phyloP scores from a whole-genome alignment of 2,888 invertebrate species.

The Tipula confusa region DNA sequence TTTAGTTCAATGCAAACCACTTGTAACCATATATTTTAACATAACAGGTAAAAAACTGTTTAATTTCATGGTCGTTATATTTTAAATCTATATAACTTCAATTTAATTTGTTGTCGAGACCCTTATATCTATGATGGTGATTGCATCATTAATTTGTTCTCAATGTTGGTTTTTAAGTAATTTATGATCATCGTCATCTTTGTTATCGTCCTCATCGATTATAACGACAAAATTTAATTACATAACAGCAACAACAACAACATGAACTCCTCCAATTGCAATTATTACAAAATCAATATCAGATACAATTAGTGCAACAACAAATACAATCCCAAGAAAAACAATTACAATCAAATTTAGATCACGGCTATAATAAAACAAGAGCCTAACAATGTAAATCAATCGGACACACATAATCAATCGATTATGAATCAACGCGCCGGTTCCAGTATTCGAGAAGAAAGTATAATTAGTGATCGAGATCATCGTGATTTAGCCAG shows the following conservation, averaged over 20 bases:
- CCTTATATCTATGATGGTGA: not conserved
- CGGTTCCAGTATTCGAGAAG: slow-evolving; percentile 26
- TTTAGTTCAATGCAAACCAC: not conserved
- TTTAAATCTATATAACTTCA: not conserved
- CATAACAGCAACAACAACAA: slow-evolving; percentile 33
- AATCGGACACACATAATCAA: slow-evolving; percentile 53
- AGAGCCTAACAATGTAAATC: slow-evolving; percentile 50
- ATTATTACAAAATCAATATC: slow-evolving; percentile 40
- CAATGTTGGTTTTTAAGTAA: too few species aligned
- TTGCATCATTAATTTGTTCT: not conserved
- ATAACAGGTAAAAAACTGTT: not conserved
- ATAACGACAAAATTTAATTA: slow-evolving; percentile 36
- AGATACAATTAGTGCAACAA: slow-evolving; percentile 35
- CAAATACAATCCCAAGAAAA: slow-evolving; percentile 36
- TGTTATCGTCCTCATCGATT: not conserved
- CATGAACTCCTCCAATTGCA: slow-evolving; percentile 33
- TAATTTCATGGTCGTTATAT: not conserved
- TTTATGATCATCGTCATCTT: slow-evolving; percentile 29
- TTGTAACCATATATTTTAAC: not conserved
- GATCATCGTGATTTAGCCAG: slow-evolving; percentile 52
- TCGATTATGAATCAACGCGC: slow-evolving; percentile 30
- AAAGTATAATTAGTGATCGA: slow-evolving; percentile 41
- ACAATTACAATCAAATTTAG: slow-evolving; percentile 45
- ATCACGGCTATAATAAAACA: slow-evolving; percentile 32
- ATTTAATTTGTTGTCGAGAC: not conserved